Conservation (phyloP, 2,797 vertebrate species). For the Pelochelys cantorii region DNA sequence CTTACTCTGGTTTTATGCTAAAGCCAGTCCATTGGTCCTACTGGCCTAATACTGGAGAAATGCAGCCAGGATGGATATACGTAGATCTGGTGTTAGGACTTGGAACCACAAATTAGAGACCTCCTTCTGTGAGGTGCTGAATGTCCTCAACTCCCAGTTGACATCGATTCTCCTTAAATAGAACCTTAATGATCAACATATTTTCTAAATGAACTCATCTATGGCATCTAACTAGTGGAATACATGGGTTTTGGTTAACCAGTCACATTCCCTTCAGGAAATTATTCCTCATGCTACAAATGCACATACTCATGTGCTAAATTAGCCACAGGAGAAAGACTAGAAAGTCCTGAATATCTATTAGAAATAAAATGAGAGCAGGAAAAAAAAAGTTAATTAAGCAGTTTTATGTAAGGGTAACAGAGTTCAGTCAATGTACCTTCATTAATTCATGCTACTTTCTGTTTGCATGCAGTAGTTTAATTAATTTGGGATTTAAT, state of each 20-base stretch:
- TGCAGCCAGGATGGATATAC: not conserved
- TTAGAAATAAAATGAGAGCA: not conserved
- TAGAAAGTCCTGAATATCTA: not conserved
- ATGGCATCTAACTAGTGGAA: fast-evolving
- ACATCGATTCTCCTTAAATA: not conserved
- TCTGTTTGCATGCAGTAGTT: not conserved
- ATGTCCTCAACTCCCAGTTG: not conserved
- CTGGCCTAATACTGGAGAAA: not conserved
- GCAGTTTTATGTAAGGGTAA: not conserved
- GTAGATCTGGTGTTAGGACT: not conserved
- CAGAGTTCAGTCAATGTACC: not conserved
- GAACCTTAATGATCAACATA: not conserved
- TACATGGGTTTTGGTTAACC: not conserved
- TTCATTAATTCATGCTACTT: not conserved
- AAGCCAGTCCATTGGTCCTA: not conserved
- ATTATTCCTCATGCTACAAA: not conserved
- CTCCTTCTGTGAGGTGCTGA: not conserved
- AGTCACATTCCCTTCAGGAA: fast-evolving
- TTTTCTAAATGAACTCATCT: not conserved
- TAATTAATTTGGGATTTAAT: not conserved
- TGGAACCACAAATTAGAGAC: not conserved
- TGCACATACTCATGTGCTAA: not conserved
- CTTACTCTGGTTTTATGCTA: not conserved
- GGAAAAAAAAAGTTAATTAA: constrained; percentile 3
- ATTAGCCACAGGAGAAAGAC: constrained; percentile 6